Evolutionary conservation across 2,888 invertebrate species (phyloP).

Genomic region (Drosophila nigricruria): DNA sequence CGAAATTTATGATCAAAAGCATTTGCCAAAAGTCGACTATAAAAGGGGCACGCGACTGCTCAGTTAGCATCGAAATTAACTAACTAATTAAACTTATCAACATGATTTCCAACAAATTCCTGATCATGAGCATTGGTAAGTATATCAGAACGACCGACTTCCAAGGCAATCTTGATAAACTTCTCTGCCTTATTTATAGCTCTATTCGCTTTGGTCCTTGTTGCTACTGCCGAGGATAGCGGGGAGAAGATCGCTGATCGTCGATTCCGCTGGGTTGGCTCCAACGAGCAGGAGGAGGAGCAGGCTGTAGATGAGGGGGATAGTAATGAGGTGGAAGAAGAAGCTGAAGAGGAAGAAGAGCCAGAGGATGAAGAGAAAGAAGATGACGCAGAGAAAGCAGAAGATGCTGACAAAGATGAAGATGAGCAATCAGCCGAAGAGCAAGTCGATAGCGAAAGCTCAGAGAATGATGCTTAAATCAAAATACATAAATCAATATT

Average conservation of each 20-base stretch:
- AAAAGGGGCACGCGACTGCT: conserved; percentile 41
- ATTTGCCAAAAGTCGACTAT: conserved; percentile 42
- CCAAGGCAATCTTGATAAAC: neutral
- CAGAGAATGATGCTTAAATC: conserved; percentile 18
- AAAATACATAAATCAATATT: neutral
- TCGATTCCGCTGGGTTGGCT: conserved; percentile 65
- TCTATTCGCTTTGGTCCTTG: conserved; percentile 62
- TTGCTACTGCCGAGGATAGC: conserved; percentile 16
- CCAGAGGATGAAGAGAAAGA: neutral
- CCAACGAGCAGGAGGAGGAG: conserved; percentile 42
- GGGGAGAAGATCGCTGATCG: conserved; percentile 61
- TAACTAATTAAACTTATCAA: conserved; percentile 31
- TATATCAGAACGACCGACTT: neutral
- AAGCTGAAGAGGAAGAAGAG: conserved; percentile 6
- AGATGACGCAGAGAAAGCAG: neutral
- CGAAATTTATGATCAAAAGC: conserved; percentile 21
- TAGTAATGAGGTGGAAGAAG: neutral
- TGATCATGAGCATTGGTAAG: conserved; percentile 65
- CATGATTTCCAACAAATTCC: conserved; percentile 62
- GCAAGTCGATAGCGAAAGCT: neutral
- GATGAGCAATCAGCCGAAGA: conserved; percentile 2
- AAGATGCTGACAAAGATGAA: neutral
- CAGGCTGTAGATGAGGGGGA: conserved; percentile 4
- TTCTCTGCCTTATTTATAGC: conserved; percentile 29
- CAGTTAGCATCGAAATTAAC: conserved; percentile 40